Percentiles rank a stretch among this genome's conserved stretches.
Conservation (phyloP, 2,888 invertebrate species). For the Drosophila robusta region DNA sequence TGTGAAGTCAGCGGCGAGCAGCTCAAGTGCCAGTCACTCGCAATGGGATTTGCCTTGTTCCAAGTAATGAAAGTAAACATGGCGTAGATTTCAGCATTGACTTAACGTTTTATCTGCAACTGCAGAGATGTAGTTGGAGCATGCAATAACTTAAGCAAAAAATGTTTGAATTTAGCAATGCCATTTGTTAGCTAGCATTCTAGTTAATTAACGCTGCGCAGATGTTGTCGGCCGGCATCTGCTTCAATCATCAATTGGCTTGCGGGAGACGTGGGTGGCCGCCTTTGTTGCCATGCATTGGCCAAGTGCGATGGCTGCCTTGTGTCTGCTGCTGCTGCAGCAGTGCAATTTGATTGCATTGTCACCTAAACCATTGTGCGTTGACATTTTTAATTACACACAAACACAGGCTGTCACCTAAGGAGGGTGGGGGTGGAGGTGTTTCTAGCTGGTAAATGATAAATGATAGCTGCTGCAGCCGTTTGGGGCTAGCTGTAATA, state of each 20-base stretch:
- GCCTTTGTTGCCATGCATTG: slow-evolving; percentile 42
- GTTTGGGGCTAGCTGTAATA: slow-evolving; percentile 31
- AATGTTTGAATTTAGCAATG: slow-evolving; percentile 15
- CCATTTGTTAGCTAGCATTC: slow-evolving; percentile 40
- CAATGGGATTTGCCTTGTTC: slow-evolving; percentile 25
- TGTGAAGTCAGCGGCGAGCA: slow-evolving; percentile 7
- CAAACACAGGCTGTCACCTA: slow-evolving; percentile 40
- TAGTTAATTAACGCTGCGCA: slow-evolving; percentile 52
- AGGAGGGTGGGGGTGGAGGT: neutral
- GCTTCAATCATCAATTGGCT: slow-evolving; percentile 43
- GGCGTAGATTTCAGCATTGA: slow-evolving; percentile 22
- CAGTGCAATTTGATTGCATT: slow-evolving; percentile 66
- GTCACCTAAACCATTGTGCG: slow-evolving; percentile 73
- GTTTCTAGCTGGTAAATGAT: slow-evolving; percentile 60
- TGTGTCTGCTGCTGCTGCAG: slow-evolving; percentile 26
- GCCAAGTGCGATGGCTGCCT: slow-evolving; percentile 20
- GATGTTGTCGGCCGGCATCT: slow-evolving; percentile 14
- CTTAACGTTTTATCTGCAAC: slow-evolving; percentile 21
- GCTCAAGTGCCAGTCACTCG: slow-evolving; percentile 23
- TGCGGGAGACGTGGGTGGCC: slow-evolving; percentile 1
- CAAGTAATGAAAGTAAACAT: slow-evolving; percentile 48
- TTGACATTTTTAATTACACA: slow-evolving; percentile 78
- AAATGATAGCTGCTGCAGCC: slow-evolving; percentile 60
- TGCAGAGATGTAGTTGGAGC: slow-evolving; percentile 18
- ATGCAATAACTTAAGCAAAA: slow-evolving; percentile 25